These are phyloP conservation scores for Aspiorhynchus laticeps DNA, from an alignment of 2,113 vertebrate genomes.

Conservation along the genomic window DNA sequence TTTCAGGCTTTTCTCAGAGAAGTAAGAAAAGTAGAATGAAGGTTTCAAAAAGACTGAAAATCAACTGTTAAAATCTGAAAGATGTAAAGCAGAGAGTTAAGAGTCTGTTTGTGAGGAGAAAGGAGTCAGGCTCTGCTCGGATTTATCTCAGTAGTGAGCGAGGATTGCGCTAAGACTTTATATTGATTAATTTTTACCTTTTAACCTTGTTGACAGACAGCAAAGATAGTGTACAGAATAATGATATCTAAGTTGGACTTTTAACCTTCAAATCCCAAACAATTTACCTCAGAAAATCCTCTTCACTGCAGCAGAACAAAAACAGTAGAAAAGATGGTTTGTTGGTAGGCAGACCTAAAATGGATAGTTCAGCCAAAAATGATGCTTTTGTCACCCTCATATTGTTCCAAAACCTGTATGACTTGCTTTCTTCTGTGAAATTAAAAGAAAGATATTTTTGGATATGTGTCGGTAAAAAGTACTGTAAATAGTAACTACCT, in stretches of 20 bases:
- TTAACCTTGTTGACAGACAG: conserved; percentile 68
- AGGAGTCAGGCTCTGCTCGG: not conserved
- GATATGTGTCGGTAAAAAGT: not conserved
- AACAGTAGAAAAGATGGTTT: not conserved
- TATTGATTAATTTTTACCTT: conserved; percentile 62
- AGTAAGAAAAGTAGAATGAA: not conserved
- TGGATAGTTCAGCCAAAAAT: not conserved
- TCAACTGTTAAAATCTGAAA: conserved; percentile 5
- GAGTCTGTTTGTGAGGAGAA: conserved; percentile 14
- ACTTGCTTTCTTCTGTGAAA: not conserved
- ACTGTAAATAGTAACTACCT: not conserved
- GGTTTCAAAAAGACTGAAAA: not conserved
- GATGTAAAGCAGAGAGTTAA: not conserved
- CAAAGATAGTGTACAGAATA: conserved; percentile 37
- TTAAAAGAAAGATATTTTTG: not conserved
- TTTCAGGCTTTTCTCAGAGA: not conserved
- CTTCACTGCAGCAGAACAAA: not conserved
- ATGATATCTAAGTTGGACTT: conserved; percentile 35
- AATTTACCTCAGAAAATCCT: conserved; percentile 4
- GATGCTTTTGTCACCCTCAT: not conserved
- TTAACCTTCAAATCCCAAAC: conserved; percentile 50
- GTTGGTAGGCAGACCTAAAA: not conserved
- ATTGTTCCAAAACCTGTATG: not conserved
- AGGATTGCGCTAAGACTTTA: conserved; percentile 25
- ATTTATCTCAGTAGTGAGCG: not conserved